These are phyloP conservation scores for Labia minor DNA, from an alignment of 2,888 invertebrate species.

Conservation along the genomic window DNA sequence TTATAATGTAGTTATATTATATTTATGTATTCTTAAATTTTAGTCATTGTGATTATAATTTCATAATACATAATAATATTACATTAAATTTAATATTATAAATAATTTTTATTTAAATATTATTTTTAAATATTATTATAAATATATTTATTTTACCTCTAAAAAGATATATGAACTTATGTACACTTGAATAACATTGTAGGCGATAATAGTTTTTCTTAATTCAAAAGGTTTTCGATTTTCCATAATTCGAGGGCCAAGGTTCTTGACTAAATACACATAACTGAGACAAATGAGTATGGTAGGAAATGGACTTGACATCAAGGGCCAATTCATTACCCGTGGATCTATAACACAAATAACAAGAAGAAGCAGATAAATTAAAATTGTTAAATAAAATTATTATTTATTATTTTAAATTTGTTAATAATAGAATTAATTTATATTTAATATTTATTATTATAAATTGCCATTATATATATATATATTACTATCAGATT, in stretches of 20 bases:
- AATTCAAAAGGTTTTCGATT: slow-evolving; percentile 39
- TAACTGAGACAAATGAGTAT: slow-evolving; percentile 79
- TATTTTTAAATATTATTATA: no score
- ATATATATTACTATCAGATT: no score
- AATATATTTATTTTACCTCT: no score
- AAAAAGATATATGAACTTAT: slow-evolving; percentile 40
- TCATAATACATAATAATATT: no score
- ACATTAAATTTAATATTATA: no score
- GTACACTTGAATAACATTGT: slow-evolving; percentile 42
- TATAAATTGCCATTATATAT: no score
- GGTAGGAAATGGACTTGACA: slow-evolving; percentile 89
- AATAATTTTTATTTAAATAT: no score
- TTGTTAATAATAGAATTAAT: no score
- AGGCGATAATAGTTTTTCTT: slow-evolving; percentile 38
- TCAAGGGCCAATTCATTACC: slow-evolving; percentile 84
- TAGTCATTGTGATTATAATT: no score
- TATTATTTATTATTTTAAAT: not conserved
- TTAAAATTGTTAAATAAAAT: slow-evolving; percentile 16
- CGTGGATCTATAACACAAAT: slow-evolving; percentile 59
- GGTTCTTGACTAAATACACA: slow-evolving; percentile 74
- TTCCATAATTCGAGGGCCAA: slow-evolving; percentile 42
- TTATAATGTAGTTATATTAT: no score
- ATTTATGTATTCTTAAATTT: no score
- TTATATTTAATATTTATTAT: no score
- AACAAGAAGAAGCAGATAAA: slow-evolving; percentile 20